Evolutionary conservation across 2,797 vertebrate species (phyloP).

Genomic region (Myotis planiceps): DNA sequence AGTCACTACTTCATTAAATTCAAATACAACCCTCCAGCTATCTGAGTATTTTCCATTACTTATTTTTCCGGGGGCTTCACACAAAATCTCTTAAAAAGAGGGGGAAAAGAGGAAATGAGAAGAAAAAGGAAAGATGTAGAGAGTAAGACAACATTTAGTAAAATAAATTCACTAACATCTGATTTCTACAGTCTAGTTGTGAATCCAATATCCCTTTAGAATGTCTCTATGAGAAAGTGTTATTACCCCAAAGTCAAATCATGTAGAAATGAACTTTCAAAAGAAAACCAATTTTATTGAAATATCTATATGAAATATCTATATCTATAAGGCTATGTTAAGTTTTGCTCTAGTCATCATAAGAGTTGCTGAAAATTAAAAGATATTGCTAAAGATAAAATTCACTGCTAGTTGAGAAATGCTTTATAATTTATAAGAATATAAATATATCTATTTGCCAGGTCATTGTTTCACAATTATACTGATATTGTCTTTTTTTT

Average conservation of each 20-base stretch:
- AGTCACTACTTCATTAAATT: constrained; percentile 66
- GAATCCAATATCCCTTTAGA: not conserved
- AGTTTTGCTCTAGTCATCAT: not conserved
- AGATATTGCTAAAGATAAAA: constrained; percentile 25
- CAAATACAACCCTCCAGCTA: not conserved
- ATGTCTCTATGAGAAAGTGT: not conserved
- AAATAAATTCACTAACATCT: not conserved
- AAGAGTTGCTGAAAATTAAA: not conserved
- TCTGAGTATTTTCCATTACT: constrained; percentile 55
- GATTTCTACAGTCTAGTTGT: constrained; percentile 5
- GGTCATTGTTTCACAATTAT: not conserved
- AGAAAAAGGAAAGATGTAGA: not conserved
- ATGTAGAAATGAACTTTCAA: constrained; percentile 12
- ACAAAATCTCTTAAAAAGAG: constrained; percentile 71
- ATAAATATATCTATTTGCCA: not conserved
- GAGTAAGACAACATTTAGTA: not conserved
- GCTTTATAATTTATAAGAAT: not conserved
- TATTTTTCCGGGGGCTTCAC: constrained; percentile 76
- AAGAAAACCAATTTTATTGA: constrained; percentile 36
- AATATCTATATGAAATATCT: not conserved
- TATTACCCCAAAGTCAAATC: not conserved
- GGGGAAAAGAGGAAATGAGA: not conserved
- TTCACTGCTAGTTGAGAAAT: not conserved
- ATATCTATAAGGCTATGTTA: not conserved
- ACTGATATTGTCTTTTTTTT: not conserved